Conservation (phyloP, 1,140 invertebrate species). For the Heliconius congener region DNA sequence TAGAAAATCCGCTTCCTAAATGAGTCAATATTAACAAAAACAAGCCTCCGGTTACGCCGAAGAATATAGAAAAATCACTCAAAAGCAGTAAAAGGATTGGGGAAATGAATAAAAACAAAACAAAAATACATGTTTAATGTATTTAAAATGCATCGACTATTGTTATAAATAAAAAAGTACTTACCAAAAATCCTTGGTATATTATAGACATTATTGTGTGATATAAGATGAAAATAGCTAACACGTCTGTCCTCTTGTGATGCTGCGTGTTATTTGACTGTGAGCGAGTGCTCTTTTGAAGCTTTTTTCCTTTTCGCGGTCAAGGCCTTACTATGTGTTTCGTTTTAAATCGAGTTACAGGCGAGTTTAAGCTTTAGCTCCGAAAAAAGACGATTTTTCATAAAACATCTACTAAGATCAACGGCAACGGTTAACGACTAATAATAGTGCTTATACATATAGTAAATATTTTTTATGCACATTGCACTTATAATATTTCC, state of each 20-base stretch:
- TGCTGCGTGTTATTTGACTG: constrained; percentile 35
- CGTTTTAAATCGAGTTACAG: neutral
- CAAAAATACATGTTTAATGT: neutral
- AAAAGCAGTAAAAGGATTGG: neutral
- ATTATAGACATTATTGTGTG: neutral
- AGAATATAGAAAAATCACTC: neutral
- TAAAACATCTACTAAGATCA: too few species aligned
- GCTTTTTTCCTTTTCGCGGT: constrained; percentile 49
- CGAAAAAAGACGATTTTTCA: neutral
- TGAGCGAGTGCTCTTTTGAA: constrained; percentile 37
- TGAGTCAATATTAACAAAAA: too few species aligned
- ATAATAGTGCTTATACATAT: too few species aligned
- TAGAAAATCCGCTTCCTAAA: too few species aligned
- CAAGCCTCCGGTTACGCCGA: too few species aligned
- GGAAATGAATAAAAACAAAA: neutral
- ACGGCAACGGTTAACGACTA: too few species aligned
- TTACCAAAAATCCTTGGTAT: constrained; percentile 14
- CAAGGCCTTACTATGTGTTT: constrained; percentile 28
- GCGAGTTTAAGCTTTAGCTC: neutral
- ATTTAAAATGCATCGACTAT: too few species aligned
- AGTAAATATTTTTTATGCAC: too few species aligned
- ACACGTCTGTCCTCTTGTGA: neutral
- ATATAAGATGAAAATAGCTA: neutral
- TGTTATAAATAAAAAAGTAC: neutral
- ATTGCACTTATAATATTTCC: too few species aligned